Conservation (phyloP, 2,888 invertebrate species). For the Isoperla grammatica region DNA sequence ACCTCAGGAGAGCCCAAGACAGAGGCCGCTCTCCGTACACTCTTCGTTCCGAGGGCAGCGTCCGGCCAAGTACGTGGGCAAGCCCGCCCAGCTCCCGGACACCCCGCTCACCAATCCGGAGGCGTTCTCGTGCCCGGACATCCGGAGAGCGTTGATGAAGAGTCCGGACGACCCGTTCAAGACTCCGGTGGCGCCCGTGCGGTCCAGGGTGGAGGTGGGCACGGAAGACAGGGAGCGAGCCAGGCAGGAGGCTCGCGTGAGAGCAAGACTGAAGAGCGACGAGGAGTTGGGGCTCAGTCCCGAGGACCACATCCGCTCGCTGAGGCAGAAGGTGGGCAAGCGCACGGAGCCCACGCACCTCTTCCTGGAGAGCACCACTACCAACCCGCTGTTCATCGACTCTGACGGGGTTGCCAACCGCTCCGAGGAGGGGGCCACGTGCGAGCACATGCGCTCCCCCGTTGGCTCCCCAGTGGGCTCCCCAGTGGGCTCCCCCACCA, state of each 20-base stretch:
- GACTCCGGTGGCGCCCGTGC: slow-evolving; percentile 50
- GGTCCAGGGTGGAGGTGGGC: slow-evolving; percentile 45
- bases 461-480: no score
- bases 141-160: slow-evolving; percentile 40
- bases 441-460: neutral
- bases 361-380: slow-evolving; percentile 9
- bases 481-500: slow-evolving; percentile 14
- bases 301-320: slow-evolving; percentile 55
- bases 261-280: slow-evolving; percentile 63
- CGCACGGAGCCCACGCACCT: neutral
- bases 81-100: slow-evolving; percentile 26
- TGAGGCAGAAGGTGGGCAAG: slow-evolving; percentile 45
- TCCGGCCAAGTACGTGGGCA: slow-evolving; percentile 7
- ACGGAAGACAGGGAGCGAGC: slow-evolving; percentile 56
- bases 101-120: slow-evolving; percentile 40
- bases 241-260: slow-evolving; percentile 54
- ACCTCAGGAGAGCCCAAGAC: slow-evolving; percentile 10
- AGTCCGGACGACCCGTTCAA: slow-evolving; percentile 41
- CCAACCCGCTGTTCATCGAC: slow-evolving; percentile 6
- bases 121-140: slow-evolving; percentile 45
- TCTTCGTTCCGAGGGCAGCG: slow-evolving; percentile 26
- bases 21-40: slow-evolving; percentile 32
- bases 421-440: no score
- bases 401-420: neutral
- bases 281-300: slow-evolving; percentile 67